Evolutionary conservation across 2,888 invertebrate species (phyloP).

Genomic region (Tetrapedia diversipes): DNA sequence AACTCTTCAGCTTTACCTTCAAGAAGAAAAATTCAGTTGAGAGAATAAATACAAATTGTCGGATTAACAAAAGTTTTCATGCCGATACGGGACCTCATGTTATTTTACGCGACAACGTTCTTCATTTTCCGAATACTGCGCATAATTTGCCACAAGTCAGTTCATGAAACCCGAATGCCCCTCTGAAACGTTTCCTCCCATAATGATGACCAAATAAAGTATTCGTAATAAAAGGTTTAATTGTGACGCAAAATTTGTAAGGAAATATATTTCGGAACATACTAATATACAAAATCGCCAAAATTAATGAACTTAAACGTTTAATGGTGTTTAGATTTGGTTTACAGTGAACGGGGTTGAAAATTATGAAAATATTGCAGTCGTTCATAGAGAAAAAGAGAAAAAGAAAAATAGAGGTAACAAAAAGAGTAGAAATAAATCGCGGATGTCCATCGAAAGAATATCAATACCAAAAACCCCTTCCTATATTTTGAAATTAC

Average conservation of each 20-base stretch:
- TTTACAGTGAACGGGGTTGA: slow-evolving; percentile 60
- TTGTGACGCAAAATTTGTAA: background rate
- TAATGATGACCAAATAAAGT: slow-evolving; percentile 12
- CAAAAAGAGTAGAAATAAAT: slow-evolving; percentile 8
- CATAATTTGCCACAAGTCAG: slow-evolving; percentile 69
- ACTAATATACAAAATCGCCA: background rate
- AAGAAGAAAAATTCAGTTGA: slow-evolving; percentile 70
- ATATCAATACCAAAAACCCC: no score
- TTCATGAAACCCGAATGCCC: slow-evolving; percentile 58
- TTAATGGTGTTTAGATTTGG: slow-evolving; percentile 18
- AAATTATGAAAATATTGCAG: slow-evolving; percentile 73
- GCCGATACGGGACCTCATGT: slow-evolving; percentile 71
- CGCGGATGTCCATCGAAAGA: no score
- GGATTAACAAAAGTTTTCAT: slow-evolving; percentile 79
- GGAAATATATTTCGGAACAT: background rate
- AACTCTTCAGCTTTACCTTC: slow-evolving; percentile 81
- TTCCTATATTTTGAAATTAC: background rate
- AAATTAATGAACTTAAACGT: background rate
- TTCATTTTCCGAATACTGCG: slow-evolving; percentile 75
- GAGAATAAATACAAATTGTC: slow-evolving; percentile 83
- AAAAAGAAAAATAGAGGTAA: background rate
- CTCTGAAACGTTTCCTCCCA: slow-evolving; percentile 27
- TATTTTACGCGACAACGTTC: slow-evolving; percentile 71
- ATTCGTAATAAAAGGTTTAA: background rate
- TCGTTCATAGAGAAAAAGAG: slow-evolving; percentile 56